Base-by-base conservation (phyloP, 2,797 vertebrate species). In the Limnodromus scolopaceus region DNA sequence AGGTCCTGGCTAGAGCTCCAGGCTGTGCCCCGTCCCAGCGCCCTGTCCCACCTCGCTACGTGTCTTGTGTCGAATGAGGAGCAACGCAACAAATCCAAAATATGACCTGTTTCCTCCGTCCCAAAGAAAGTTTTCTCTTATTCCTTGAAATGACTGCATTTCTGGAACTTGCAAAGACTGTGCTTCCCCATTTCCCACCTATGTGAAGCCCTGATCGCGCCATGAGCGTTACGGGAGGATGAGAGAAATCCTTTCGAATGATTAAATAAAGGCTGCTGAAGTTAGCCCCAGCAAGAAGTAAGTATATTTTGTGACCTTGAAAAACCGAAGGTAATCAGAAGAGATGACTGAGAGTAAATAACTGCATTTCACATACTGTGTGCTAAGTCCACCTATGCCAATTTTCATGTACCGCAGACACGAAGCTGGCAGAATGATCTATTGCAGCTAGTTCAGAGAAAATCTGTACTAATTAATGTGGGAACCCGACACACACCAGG, bases 381-480 rank as follows among this genome's bases (percentile, higher is more conserved):
- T 65, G 78, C 49, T 54, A 84, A 85, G 69, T n/a, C 86, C 34
- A 96, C 88, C 93, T 85, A 39, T 28, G 86, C 88, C 88, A 75
- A 57, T 96, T 94, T 88, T 83, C 88, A 87, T 0, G 4, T 89
- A 58, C 36, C 0, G 20, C 48, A 64, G 71, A 89, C 75, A 25
- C 2, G 71, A 66, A 87, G 78, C 53, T 85, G 92, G 87, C 90
- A 97, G 88, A 84, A 93, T 94, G 93, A 96, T 94, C 93, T 61
- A 94, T 92, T 88, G 54, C 78, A 77, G 81, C 60, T 64, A 70
- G 84, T 89, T 90, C 90, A 83, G 92, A 89, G 64, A 94, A 95
- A 93, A 96, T 91, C 93, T 77, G 85, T 55, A 85, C 90, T 97
- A 97, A 97, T 96, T 97, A 97, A 96, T 83, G 92, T 87, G 88